Evolutionary conservation across 2,113 vertebrate genomes (phyloP).

Genomic region (Nanorana parkeri): DNA sequence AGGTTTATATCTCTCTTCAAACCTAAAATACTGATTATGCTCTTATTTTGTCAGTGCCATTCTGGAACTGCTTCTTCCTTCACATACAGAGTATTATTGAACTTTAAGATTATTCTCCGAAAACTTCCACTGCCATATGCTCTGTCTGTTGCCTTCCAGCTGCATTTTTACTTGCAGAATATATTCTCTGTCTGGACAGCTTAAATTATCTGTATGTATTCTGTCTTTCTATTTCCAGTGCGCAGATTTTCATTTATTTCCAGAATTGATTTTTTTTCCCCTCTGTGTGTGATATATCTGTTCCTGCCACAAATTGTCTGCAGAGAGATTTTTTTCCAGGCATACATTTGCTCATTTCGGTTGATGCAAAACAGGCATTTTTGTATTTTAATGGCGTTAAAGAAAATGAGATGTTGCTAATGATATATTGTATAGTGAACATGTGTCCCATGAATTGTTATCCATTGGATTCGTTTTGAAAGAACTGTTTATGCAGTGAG

Average conservation of each 20-base stretch:
- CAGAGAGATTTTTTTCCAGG: slow-evolving; percentile 32
- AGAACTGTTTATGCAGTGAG: not conserved
- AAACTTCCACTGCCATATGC: slow-evolving; percentile 4
- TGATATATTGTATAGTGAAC: slow-evolving; percentile 22
- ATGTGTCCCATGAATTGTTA: not conserved
- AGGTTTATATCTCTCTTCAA: slow-evolving; percentile 21
- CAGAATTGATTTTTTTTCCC: slow-evolving; percentile 33
- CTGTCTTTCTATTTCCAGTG: slow-evolving; percentile 32
- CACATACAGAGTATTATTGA: slow-evolving; percentile 16
- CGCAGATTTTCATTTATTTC: slow-evolving; percentile 52
- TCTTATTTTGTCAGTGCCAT: slow-evolving; percentile 21
- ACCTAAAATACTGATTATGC: slow-evolving; percentile 46
- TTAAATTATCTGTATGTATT: slow-evolving; percentile 42
- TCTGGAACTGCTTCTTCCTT: slow-evolving; percentile 1
- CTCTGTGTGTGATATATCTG: slow-evolving; percentile 35
- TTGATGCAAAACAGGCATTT: slow-evolving; percentile 29
- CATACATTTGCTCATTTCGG: slow-evolving; percentile 36
- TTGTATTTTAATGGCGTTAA: slow-evolving; percentile 32
- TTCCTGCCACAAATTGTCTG: slow-evolving; percentile 35
- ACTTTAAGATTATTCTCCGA: slow-evolving; percentile 27
- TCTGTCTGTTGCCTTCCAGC: slow-evolving; percentile 18
- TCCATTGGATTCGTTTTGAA: not conserved
- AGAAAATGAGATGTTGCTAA: slow-evolving; percentile 43
- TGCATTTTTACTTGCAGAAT: slow-evolving; percentile 39
- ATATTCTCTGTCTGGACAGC: slow-evolving; percentile 26